Evolutionary conservation across 2,888 invertebrate genomes (phyloP).

Genomic region (Synanthedon andrenaeformis): DNA sequence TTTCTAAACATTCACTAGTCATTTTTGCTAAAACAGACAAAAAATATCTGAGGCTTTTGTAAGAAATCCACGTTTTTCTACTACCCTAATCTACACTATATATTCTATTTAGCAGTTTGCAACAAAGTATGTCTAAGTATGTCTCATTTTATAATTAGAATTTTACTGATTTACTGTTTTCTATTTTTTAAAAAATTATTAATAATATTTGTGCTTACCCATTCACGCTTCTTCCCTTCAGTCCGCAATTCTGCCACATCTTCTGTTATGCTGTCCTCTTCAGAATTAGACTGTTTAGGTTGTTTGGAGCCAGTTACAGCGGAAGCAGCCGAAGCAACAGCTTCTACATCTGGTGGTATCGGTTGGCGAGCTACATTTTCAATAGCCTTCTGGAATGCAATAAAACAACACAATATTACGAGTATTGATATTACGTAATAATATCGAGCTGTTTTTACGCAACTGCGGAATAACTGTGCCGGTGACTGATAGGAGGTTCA

Average conservation of each 20-base stretch:
- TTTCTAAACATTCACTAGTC: too few species aligned
- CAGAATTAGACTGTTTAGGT: conserved; percentile 1
- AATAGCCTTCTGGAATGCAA: too few species aligned
- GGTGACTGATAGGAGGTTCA: too few species aligned
- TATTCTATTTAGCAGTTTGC: too few species aligned
- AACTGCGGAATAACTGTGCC: too few species aligned
- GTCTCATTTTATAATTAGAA: too few species aligned
- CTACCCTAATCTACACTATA: not conserved
- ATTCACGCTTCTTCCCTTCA: conserved; percentile 32
- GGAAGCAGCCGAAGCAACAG: conserved; percentile 13
- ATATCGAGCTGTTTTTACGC: too few species aligned
- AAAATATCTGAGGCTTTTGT: not conserved
- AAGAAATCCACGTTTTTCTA: not conserved
- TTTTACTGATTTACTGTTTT: too few species aligned
- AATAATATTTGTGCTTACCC: conserved; percentile 23
- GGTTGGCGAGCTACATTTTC: conserved; percentile 15
- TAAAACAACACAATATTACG: too few species aligned
- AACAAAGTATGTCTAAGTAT: not conserved
- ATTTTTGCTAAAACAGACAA: too few species aligned
- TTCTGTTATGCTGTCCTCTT: conserved; percentile 38
- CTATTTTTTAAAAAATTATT: too few species aligned
- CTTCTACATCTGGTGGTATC: conserved; percentile 21
- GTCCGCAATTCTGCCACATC: conserved; percentile 39
- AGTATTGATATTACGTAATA: too few species aligned
- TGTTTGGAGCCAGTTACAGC: conserved; percentile 11